A percentile compares a stretch with the other conserved stretches of the same genome.
Evolutionary conservation across 2,113 vertebrate species (phyloP).

Genomic region (Chloropsis hardwickii): DNA sequence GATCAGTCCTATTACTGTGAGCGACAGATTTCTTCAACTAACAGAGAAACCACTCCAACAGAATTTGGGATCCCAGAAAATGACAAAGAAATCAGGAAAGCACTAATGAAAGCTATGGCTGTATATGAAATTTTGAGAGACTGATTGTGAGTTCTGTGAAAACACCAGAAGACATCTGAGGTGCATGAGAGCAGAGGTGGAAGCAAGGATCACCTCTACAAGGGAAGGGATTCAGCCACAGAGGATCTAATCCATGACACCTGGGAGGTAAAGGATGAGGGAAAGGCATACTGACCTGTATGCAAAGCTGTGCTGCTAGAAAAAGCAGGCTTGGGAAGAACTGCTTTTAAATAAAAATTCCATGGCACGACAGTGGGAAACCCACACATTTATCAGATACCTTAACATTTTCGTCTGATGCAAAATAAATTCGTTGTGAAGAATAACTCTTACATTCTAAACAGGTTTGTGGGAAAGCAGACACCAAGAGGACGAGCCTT

Average conservation of each 20-base stretch:
- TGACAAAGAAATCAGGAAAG: background rate
- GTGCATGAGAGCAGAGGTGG: background rate
- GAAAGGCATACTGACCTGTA: background rate
- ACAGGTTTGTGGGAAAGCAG: background rate
- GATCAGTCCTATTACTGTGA: background rate
- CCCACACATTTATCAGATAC: background rate
- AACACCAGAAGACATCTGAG: background rate
- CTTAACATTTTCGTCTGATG: background rate
- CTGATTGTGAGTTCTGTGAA: accelerated
- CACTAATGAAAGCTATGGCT: background rate
- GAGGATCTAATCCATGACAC: background rate
- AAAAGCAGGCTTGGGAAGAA: background rate
- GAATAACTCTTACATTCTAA: background rate
- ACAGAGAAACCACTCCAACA: background rate
- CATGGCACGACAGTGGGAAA: background rate
- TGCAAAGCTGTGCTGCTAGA: background rate
- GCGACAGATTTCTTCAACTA: background rate
- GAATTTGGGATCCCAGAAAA: background rate
- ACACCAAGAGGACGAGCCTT: background rate
- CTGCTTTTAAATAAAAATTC: background rate
- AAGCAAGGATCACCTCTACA: background rate
- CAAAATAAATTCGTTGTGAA: accelerated
- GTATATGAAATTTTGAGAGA: background rate
- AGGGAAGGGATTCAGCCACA: background rate
- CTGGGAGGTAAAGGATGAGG: background rate